Evolutionary conservation across 2,113 vertebrate species (phyloP), one percentile per base, ranked within the genome.

Genomic region (Hemiprocne comata): DNA sequence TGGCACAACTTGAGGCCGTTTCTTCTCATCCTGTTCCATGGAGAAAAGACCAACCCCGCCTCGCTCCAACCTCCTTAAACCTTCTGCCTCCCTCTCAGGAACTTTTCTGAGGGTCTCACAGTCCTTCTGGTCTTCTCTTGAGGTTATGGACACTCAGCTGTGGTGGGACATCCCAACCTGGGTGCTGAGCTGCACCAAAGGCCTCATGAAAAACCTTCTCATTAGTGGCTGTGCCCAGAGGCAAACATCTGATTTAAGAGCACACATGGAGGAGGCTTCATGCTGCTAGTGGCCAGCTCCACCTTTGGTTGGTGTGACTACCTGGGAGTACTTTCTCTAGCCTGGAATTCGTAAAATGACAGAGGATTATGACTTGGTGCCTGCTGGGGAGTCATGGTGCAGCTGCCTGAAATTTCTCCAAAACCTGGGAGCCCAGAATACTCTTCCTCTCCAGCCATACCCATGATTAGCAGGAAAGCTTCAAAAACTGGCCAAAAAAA

Each of bases 231-330:
- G 9, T 25, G 36, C 13, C 42, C 36, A 58, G 36, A 29, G 34
- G 31, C 6, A 7, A 57, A 42, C 2, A 1, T 20, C 11, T 4
- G 4, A 9, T 40, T 50, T 34, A 29, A 20, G 48, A n/a, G 11
- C 20, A 9, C 34, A 9, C 0, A 5, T n/a, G 29, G 28, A 20
- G n/a, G 51, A 72, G 31, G 34, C 24, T 72, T 50, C 0, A 2
- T 26, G 50, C 25, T 48, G 65, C 33, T 23, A 11, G 46, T 29
- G 48, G 50, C 33, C 2, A 0, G n/a, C 29, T 69, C 26, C 26
- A 9, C 21, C 21, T 53, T 26, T 36, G 42, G 24, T 23, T 28
- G 18, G 18, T 23, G n/a, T 38, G 53, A 48, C 33, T 10, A 33
- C 29, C 60, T 57, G 23, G 51, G 14, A 66, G n/a, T 11, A 18